A percentile compares a stretch with the other conserved stretches of the same genome.
Evolutionary conservation across 2,113 vertebrate genomes (phyloP).

Genomic region (Ploceus nigricollis): DNA sequence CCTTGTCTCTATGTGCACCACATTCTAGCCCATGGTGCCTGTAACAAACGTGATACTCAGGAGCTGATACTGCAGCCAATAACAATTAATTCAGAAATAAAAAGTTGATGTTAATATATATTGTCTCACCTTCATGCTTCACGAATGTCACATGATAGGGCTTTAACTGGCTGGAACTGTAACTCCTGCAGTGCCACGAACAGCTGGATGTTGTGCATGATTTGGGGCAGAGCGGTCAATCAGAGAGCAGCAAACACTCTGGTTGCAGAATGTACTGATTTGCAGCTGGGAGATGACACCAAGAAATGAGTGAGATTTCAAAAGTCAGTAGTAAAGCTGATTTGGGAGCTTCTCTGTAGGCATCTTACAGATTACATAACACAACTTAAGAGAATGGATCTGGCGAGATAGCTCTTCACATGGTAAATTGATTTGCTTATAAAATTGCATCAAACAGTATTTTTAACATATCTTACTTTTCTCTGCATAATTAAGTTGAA

Average conservation of each 20-base stretch:
- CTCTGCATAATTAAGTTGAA: background rate
- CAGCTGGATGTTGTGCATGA: background rate
- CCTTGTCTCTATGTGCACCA: accelerated
- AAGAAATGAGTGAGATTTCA: background rate
- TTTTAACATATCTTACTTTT: background rate
- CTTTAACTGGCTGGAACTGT: conserved; percentile 10
- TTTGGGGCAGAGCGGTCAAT: background rate
- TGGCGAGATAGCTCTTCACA: background rate
- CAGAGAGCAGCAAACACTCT: background rate
- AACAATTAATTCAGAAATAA: conserved; percentile 19
- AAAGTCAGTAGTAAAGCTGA: background rate
- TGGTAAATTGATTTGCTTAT: conserved; percentile 16
- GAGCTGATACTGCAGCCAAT: background rate
- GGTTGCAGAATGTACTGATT: background rate
- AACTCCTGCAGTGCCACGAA: background rate
- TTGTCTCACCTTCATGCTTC: background rate
- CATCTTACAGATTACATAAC: background rate
- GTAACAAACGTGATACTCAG: conserved; percentile 3
- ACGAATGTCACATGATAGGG: background rate
- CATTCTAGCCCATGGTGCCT: background rate
- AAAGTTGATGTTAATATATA: background rate
- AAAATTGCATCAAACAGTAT: background rate
- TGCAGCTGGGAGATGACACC: background rate
- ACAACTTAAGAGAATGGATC: background rate
- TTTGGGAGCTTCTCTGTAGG: background rate